phyloP scores from a whole-genome alignment of 2,797 vertebrate species.

The Rhadinocentrus ornatus region DNA sequence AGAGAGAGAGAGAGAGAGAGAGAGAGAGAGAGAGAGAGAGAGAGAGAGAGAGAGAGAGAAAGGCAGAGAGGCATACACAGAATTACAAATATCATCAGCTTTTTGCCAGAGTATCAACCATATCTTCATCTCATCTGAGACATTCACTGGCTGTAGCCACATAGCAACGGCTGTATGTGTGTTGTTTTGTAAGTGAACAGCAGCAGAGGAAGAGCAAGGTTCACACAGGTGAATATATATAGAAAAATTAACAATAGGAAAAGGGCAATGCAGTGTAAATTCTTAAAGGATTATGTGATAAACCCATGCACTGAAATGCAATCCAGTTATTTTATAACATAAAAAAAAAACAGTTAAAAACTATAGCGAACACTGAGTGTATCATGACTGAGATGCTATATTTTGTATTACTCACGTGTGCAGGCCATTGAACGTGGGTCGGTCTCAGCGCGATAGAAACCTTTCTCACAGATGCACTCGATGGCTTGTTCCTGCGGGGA shows the following conservation, averaged over 20 bases:
- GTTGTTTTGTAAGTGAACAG: constrained; percentile 2
- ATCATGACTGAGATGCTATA: neutral
- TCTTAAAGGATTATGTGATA: constrained; percentile 20
- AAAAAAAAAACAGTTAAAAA: constrained; percentile 10
- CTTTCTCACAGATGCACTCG: constrained; percentile 84
- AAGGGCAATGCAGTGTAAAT: constrained; percentile 14
- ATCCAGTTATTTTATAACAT: constrained; percentile 27
- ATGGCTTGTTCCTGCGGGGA: constrained; percentile 82
- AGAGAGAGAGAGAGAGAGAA: too few relatives aligned
- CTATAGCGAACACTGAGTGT: constrained; percentile 1
- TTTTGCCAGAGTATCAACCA: constrained; percentile 33
- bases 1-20: too few relatives aligned
- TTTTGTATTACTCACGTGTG: constrained; percentile 81
- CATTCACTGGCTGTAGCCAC: constrained; percentile 17
- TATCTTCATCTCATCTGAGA: constrained; percentile 41
- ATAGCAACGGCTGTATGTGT: constrained; percentile 14
- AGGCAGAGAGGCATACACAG: constrained; percentile 5
- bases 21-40: too few relatives aligned
- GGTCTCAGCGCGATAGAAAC: constrained; percentile 82
- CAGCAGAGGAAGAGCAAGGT: constrained; percentile 11
- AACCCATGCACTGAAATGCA: constrained; percentile 30
- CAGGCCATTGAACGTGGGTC: constrained; percentile 87
- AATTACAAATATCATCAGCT: constrained; percentile 33
- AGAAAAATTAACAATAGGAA: constrained; percentile 4
- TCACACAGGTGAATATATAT: neutral